Percentiles rank a stretch among this genome's conserved stretches.
Evolutionary conservation across 2,113 vertebrate genomes (phyloP).

Genomic region (Anolis sagrei): DNA sequence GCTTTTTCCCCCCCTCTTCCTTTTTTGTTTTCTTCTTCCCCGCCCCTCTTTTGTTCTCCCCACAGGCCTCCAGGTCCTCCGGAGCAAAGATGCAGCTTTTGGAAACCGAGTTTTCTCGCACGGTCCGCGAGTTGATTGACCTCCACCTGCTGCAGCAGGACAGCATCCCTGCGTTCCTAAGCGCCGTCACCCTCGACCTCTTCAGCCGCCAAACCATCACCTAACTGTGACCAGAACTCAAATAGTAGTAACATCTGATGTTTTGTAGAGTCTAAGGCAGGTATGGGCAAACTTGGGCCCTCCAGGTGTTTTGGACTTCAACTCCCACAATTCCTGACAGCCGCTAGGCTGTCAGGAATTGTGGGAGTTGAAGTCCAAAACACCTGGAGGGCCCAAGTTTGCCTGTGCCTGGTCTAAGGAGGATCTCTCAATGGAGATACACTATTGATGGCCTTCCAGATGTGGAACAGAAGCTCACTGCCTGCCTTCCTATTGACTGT

Average conservation of each 20-base stretch:
- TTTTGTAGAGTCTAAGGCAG: too few species aligned
- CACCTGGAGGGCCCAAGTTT: too few species aligned
- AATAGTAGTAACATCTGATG: background rate
- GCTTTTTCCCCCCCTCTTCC: background rate
- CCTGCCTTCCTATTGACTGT: background rate
- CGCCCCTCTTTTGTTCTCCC: background rate
- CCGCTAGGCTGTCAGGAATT: too few species aligned
- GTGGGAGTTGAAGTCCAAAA: too few species aligned
- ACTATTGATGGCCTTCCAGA: background rate
- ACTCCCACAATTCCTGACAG: too few species aligned
- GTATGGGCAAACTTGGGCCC: too few species aligned
- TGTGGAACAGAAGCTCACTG: too few species aligned
- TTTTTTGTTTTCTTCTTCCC: too few species aligned
- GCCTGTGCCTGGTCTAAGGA: too few species aligned
- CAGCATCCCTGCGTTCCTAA: slow-evolving; percentile 97
- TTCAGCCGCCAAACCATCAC: slow-evolving; percentile 91
- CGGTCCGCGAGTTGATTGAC: slow-evolving; percentile 85
- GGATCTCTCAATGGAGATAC: too few species aligned
- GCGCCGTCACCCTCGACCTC: slow-evolving; percentile 93
- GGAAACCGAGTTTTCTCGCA: slow-evolving; percentile 91
- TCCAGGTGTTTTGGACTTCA: too few species aligned
- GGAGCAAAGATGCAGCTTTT: slow-evolving; percentile 91
- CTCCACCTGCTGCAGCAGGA: slow-evolving; percentile 93
- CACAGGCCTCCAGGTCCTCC: slow-evolving; percentile 76
- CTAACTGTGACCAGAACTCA: slow-evolving; percentile 60